phyloP scores from a whole-genome alignment of 1,140 invertebrate genomes.

The Drosophila micromelanica region DNA sequence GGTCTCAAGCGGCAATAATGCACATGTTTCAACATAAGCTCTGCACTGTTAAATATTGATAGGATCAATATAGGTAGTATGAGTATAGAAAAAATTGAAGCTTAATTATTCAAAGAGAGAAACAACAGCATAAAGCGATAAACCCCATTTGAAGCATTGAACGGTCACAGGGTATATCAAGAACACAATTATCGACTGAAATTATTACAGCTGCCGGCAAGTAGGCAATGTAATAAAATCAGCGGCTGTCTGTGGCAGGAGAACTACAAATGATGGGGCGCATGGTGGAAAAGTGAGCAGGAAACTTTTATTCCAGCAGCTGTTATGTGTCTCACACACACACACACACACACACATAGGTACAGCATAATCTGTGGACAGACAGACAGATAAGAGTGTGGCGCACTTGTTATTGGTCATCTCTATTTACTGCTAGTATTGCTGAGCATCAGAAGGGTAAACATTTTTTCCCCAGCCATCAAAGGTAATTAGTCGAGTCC shows the following conservation, averaged over 20 bases:
- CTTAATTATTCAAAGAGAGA: too few species aligned
- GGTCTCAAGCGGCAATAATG: too few species aligned
- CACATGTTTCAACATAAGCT: too few species aligned
- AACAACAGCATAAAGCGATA: too few species aligned
- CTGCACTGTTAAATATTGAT: too few species aligned
- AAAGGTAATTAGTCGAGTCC: too few species aligned
- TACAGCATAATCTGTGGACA: constrained; percentile 1
- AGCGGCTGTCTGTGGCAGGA: neutral
- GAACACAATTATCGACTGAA: constrained; percentile 32
- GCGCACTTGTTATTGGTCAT: constrained; percentile 6
- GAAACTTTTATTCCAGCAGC: constrained; percentile 36
- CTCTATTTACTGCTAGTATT: neutral
- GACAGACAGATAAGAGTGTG: constrained; percentile 1
- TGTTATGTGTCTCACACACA: constrained; percentile 29
- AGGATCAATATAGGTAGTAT: too few species aligned
- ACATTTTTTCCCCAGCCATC: too few species aligned
- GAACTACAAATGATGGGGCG: neutral
- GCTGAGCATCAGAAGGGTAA: too few species aligned
- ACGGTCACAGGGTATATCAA: neutral
- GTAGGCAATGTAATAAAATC: constrained; percentile 21
- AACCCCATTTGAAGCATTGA: neutral
- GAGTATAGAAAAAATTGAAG: too few species aligned
- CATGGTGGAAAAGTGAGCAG: neutral
- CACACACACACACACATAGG: neutral
- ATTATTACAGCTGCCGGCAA: constrained; percentile 39